phyloP scores from a whole-genome alignment of 2,797 vertebrate genomes.

The Gila robusta region DNA sequence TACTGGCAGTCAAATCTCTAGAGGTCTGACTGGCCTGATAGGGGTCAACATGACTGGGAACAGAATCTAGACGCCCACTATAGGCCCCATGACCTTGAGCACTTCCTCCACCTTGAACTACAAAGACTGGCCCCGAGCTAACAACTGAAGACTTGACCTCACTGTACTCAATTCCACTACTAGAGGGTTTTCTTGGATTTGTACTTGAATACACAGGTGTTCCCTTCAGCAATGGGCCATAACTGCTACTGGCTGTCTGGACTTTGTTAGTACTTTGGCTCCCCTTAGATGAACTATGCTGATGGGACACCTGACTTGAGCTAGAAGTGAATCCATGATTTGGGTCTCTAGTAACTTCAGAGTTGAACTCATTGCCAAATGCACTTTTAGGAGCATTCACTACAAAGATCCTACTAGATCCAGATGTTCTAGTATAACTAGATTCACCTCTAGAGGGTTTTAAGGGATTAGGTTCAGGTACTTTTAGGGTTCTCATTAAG shows the following conservation, averaged over 20 bases:
- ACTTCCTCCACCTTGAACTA: neutral
- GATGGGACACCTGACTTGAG: neutral
- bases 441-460: neutral
- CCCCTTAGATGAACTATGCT: neutral
- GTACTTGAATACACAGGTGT: neutral
- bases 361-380: neutral
- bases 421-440: neutral
- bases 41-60: neutral
- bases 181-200: neutral
- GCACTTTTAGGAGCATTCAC: neutral
- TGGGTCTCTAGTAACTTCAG: neutral
- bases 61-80: neutral
- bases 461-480: neutral
- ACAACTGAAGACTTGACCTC: neutral
- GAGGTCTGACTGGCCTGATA: neutral
- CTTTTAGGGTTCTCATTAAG: neutral
- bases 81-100: neutral
- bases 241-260: neutral
- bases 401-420: neutral
- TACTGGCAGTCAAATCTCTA: neutral
- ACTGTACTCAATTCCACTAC: neutral
- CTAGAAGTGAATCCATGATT: neutral
- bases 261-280: neutral
- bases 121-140: slow-evolving; percentile 16
- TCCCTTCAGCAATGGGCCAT: neutral